Conservation (phyloP, 2,888 invertebrate species). For the Ryuthela nishihirai region DNA sequence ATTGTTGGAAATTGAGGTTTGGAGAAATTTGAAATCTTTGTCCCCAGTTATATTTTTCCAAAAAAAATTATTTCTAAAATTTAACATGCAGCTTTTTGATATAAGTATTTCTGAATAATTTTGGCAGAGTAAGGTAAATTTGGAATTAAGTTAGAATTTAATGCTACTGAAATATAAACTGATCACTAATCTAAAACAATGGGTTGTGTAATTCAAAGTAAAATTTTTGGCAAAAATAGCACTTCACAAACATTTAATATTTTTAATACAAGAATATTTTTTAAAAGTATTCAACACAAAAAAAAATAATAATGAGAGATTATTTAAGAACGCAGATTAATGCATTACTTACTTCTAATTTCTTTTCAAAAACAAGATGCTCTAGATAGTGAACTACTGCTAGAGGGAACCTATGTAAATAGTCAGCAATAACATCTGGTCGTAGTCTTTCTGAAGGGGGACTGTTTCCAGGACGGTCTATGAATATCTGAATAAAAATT, state of each 20-base stretch:
- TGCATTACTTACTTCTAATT: conserved; percentile 48
- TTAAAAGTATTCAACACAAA: not conserved
- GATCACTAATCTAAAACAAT: not conserved
- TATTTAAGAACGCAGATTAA: no score
- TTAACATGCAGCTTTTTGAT: no score
- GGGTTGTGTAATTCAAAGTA: no score
- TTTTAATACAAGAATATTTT: not conserved
- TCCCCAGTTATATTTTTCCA: no score
- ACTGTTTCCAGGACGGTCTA: conserved; percentile 48
- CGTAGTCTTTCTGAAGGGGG: conserved; percentile 47
- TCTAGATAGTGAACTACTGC: conserved; percentile 53
- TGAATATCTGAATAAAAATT: conserved; percentile 50
- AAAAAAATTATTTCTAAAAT: no score
- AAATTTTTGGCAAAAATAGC: not conserved
- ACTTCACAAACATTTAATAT: not conserved
- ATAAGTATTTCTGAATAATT: no score
- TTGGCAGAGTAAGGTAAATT: no score
- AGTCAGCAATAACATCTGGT: conserved; percentile 51
- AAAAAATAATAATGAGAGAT: no score
- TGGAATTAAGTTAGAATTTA: no score
- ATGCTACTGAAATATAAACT: no score
- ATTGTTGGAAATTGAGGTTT: no score
- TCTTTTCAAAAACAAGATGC: conserved; percentile 51
- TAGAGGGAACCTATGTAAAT: conserved; percentile 50
- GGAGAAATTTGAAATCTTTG: no score